A percentile compares a stretch with the other conserved stretches of the same genome.
Conservation (phyloP, 2,888 invertebrate genomes). For the Macrophya alboannulata region DNA sequence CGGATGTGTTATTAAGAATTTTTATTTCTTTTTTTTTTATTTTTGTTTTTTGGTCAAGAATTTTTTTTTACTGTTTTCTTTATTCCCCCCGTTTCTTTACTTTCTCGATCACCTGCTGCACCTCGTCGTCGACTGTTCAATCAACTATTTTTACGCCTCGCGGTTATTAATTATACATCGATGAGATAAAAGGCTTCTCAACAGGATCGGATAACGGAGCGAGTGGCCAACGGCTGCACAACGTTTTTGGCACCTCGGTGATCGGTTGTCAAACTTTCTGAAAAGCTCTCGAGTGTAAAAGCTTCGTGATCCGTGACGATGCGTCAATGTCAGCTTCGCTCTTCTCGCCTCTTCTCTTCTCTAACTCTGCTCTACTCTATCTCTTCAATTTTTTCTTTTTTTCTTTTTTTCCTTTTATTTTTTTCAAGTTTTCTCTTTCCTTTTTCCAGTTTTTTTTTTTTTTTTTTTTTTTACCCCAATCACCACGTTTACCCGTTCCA, state of each 20-base stretch:
- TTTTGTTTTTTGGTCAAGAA: not conserved
- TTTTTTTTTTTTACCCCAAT: constrained; percentile 1
- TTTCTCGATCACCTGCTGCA: not conserved
- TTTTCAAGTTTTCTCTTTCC: not conserved
- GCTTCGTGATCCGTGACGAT: constrained; percentile 24
- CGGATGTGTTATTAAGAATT: constrained; percentile 28
- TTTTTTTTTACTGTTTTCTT: not conserved
- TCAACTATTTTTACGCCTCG: constrained; percentile 26
- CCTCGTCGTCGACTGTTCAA: constrained; percentile 1
- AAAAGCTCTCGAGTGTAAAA: constrained; percentile 25
- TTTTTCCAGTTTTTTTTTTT: not conserved
- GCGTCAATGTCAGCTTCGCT: constrained; percentile 26
- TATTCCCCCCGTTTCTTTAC: not conserved
- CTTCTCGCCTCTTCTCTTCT: not conserved
- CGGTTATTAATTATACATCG: constrained; percentile 35
- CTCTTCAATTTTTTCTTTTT: not conserved
- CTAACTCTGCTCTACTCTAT: too few species aligned
- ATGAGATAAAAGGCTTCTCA: constrained; percentile 37
- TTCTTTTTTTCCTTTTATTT: not conserved
- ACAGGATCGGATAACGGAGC: constrained; percentile 40
- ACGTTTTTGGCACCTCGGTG: constrained; percentile 35
- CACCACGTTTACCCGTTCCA: not conserved
- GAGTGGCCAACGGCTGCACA: not conserved
- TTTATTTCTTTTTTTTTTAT: not conserved
- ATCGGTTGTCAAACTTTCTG: constrained; percentile 17